Base-by-base conservation (phyloP, 2,113 vertebrate genomes). In the Hippocampus abdominalis region DNA sequence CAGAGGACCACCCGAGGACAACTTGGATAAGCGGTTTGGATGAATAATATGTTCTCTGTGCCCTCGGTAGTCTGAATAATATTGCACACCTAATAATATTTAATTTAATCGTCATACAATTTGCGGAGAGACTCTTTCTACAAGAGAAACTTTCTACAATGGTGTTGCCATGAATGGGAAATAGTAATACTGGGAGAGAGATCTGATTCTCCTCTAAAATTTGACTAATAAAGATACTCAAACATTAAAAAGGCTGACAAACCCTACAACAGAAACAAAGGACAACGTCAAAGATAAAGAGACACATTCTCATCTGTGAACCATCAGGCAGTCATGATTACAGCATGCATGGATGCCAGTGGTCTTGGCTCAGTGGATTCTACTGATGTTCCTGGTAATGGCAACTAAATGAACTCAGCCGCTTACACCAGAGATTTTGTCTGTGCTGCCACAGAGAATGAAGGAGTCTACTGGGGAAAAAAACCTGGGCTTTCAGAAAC, bases 401-500 rank as follows among this genome's bases (percentile, higher is more conserved):
- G 85, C 82, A 81, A 75, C 76, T 75, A 79, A 86, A 88, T 85
- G 78, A 87, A 82, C 71, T 85, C 73, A 53, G 78, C 73, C 63
- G 79, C 74, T 73, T 44, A 73, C 80, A 85, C 32, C 71, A 72
- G 39, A 80, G 81, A 81, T 75, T 79, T 76, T 80, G 73, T 86
- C 85, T 68, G 53, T 8, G 21, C 73, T 81, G 84, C 85, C 84
- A 80, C 82, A 60, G 84, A 27, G 70, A 84, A 89, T 88, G 83
- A 84, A 64, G 70, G 74, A 78, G 70, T 64, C 71, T 69, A 74
- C 69, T 57, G 70, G 46, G 63, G 12, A 12, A 42, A 75, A 80
- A 72, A 72, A 76, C 57, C 4, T 64, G 21, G 39, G 21, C 12
- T 44, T 64, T 64, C 62, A 44, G 39, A 44, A 40, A 21, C 39